Base-by-base conservation (phyloP, 2,888 invertebrate species). In the Coremacera marginata region DNA sequence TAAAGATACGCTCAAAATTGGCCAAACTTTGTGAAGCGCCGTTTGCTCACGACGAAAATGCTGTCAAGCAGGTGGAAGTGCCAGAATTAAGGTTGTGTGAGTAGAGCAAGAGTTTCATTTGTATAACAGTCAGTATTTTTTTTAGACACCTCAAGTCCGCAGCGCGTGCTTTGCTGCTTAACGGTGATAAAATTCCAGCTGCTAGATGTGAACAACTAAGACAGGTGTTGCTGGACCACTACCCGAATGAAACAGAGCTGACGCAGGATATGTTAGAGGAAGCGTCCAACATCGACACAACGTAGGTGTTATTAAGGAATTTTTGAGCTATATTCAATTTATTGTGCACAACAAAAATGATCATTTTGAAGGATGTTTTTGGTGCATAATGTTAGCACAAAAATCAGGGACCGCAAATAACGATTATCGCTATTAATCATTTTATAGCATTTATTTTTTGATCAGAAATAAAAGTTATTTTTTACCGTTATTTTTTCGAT, bases 1-100 rank as follows among this genome's bases (percentile, higher is more conserved):
- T 91, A 72, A 85, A 87, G 5, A 86, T 95, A 81, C 91, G 94
- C 70, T 89, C 90, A 81, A 87, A 90, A 71, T 90, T 96, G 27
- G 93, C 93, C 0, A 81, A 83, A 0, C 84, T 89, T 79, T 95
- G 94, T 86, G 86, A 90, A 82, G 95, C 95, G 27, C 94, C 95
- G 3, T 86, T 94, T 37, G 88, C 90, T 7, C 81, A 84, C 60
- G 86, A 82, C 44, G 86, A 85, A 0, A 84, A 83, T 9, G 83
- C 82, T 34, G 62, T 81, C 8, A 89, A 88, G 80, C 87, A 82
- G 77, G 79, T 82, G 0, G 91, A 91, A 80, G 89, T 91, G 72
- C 84, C 84, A 0, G 84, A 86, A 49, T 75, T 89, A 3, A 86
- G 78, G 89, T 57, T 52, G 14, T 19, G 77, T 5, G 52, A 62